A percentile compares a stretch with the other conserved stretches of the same genome.
Evolutionary conservation across 2,888 invertebrate genomes (phyloP).

Genomic region (Noctua comes): DNA sequence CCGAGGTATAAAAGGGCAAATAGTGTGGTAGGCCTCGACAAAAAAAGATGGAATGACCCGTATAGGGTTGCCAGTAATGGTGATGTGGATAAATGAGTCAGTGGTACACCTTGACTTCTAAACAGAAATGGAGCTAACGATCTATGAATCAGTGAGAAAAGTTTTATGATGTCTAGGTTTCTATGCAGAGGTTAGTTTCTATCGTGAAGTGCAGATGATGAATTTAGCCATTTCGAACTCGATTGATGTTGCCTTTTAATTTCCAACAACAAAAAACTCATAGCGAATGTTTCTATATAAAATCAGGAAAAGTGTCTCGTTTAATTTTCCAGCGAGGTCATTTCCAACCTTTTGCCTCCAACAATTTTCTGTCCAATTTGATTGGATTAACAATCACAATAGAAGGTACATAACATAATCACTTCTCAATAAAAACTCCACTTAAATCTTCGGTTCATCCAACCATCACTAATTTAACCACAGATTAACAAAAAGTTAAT

Average conservation of each 20-base stretch:
- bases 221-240: background rate
- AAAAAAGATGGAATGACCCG: slow-evolving; percentile 42
- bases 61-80: slow-evolving; percentile 35
- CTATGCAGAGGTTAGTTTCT: slow-evolving; percentile 24
- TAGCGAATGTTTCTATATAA: background rate
- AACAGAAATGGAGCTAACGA: slow-evolving; percentile 48
- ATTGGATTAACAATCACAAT: slow-evolving; percentile 38
- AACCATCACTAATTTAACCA: slow-evolving; percentile 31
- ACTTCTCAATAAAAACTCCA: slow-evolving; percentile 32
- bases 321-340: background rate
- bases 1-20: slow-evolving; percentile 58
- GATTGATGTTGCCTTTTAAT: background rate
- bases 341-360: background rate
- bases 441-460: slow-evolving; percentile 27
- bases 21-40: slow-evolving; percentile 48
- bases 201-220: slow-evolving; percentile 29
- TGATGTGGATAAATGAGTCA: slow-evolving; percentile 29
- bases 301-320: background rate
- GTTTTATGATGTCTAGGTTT: slow-evolving; percentile 31
- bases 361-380: background rate
- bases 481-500: slow-evolving; percentile 40
- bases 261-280: background rate
- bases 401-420: slow-evolving; percentile 30
- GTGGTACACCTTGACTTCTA: slow-evolving; percentile 54
- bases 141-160: slow-evolving; percentile 47